Conservation (phyloP, 2,888 invertebrate species). For the Sesia bembeciformis region DNA sequence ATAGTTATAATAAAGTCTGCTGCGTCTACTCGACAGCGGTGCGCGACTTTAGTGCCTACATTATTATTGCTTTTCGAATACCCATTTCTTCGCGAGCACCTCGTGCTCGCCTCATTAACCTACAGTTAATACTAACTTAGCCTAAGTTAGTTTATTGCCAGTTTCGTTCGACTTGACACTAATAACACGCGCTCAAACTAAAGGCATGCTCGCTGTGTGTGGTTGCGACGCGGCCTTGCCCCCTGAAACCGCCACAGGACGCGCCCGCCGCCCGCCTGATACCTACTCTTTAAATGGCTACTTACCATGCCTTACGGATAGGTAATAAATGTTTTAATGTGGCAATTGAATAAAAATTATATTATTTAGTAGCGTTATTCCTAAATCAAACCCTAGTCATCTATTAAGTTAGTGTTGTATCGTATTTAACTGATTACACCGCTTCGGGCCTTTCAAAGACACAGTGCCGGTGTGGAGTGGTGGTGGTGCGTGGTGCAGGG, state of each 20-base stretch:
- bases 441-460: neutral
- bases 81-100: constrained; percentile 68
- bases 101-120: constrained; percentile 52
- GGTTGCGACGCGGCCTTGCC: constrained; percentile 33
- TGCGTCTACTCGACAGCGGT: constrained; percentile 55
- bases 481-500: neutral
- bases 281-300: neutral
- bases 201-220: constrained; percentile 54
- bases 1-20: constrained; percentile 30
- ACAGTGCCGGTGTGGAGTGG: neutral
- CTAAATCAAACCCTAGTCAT: too few species aligned
- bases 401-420: neutral
- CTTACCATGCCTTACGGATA: neutral
- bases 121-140: constrained; percentile 50
- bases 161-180: constrained; percentile 54
- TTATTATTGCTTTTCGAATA: constrained; percentile 76
- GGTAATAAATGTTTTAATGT: neutral
- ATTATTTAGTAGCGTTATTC: too few species aligned
- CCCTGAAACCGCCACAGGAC: constrained; percentile 23
- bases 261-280: constrained; percentile 27
- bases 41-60: constrained; percentile 64
- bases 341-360: too few species aligned
- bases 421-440: neutral
- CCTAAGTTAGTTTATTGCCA: constrained; percentile 65
- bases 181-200: constrained; percentile 53